A percentile compares a stretch with the other conserved stretches of the same genome.
These are phyloP conservation scores for Microtus oregoni DNA, from an alignment of 2,113 vertebrate species.

Conservation along the genomic window DNA sequence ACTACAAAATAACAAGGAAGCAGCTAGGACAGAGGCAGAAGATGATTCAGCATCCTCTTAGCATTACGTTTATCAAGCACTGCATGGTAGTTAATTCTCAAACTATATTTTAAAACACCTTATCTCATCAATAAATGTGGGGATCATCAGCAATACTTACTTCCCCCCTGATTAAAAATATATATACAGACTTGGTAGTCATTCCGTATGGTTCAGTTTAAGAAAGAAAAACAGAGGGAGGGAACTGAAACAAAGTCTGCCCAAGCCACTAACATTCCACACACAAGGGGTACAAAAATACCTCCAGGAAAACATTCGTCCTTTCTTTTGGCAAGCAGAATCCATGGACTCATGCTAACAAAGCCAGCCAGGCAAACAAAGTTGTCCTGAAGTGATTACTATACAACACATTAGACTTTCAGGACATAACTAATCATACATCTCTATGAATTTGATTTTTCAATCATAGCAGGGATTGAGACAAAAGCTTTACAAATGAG, in stretches of 20 bases:
- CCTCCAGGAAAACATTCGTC: neutral
- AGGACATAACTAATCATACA: slow-evolving; percentile 17
- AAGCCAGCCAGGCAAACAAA: slow-evolving; percentile 3
- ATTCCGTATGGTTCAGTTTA: neutral
- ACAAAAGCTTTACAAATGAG: slow-evolving; percentile 45
- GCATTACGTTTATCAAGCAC: neutral
- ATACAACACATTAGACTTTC: slow-evolving; percentile 47
- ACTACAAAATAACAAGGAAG: slow-evolving; percentile 15
- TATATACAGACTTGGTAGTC: slow-evolving; percentile 31
- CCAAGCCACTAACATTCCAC: slow-evolving; percentile 64
- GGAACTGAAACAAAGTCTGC: neutral
- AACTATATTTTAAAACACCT: neutral
- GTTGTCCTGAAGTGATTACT: slow-evolving; percentile 41
- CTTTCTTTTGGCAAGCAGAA: slow-evolving; percentile 65
- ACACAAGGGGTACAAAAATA: slow-evolving; percentile 31
- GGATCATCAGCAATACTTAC: slow-evolving; percentile 41
- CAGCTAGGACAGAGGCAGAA: neutral
- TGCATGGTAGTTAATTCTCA: slow-evolving; percentile 20
- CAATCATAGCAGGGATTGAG: slow-evolving; percentile 29
- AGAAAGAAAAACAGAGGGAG: neutral
- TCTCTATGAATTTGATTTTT: slow-evolving; percentile 28
- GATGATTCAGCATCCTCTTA: neutral
- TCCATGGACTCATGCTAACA: slow-evolving; percentile 48
- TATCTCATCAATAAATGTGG: neutral
- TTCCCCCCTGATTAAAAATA: slow-evolving; percentile 14